Evolutionary conservation across 1,140 invertebrate species (phyloP).

Genomic region (Neodiprion pinetum): DNA sequence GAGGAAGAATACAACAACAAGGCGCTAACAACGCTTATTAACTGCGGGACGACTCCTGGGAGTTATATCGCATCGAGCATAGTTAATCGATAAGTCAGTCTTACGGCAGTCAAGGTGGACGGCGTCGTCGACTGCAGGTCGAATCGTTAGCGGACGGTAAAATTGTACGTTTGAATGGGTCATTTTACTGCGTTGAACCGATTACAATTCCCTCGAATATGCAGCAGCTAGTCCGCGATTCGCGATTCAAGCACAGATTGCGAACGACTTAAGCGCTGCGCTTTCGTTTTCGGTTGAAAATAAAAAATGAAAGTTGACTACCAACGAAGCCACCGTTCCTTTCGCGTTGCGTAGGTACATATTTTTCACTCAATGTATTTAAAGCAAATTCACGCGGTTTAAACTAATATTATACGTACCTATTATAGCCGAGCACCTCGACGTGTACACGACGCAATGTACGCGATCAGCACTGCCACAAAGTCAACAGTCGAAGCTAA

Average conservation of each 20-base stretch:
- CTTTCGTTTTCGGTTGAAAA: too few relatives aligned
- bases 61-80: background rate
- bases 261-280: too few relatives aligned
- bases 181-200: background rate
- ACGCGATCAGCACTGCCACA: background rate
- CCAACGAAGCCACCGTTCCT: background rate
- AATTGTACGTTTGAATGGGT: background rate
- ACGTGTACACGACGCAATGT: too few relatives aligned
- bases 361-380: too few relatives aligned
- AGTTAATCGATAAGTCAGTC: slow-evolving; percentile 2
- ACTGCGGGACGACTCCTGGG: background rate
- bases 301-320: too few relatives aligned
- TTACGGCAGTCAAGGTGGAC: background rate
- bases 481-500: slow-evolving; percentile 3
- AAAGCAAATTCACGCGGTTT: too few relatives aligned
- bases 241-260: too few relatives aligned
- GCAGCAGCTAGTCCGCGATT: too few relatives aligned
- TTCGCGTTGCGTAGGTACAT: background rate
- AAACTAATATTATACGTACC: too few relatives aligned
- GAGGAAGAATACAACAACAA: background rate
- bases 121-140: background rate
- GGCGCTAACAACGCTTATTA: background rate
- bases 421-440: too few relatives aligned
- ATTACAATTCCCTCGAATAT: too few relatives aligned
- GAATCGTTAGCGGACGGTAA: background rate